Conservation (phyloP, 1,140 invertebrate species). For the Sogatella furcifera region DNA sequence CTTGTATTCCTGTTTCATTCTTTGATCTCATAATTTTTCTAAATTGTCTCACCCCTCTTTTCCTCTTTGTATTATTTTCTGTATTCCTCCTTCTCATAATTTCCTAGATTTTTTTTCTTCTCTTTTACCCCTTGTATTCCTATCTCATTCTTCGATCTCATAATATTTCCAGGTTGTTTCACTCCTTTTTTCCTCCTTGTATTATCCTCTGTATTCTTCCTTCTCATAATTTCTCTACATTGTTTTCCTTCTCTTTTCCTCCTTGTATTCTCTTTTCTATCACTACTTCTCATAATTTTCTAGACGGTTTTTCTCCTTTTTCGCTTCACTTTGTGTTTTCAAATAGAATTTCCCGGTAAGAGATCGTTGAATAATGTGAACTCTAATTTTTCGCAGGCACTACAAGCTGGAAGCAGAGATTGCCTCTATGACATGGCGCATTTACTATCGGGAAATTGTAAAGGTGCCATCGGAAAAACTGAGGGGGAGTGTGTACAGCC, state of each 20-base stretch:
- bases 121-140: no score
- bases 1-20: no score
- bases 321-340: no score
- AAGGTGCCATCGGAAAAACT: conserved; percentile 33
- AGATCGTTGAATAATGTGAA: conserved; percentile 2
- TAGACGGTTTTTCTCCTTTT: no score
- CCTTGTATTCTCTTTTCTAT: not conserved
- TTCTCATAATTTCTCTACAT: not conserved
- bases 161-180: no score
- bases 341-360: not conserved
- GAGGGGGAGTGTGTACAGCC: conserved; percentile 50
- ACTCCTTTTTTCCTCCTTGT: no score
- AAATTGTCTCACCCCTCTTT: no score
- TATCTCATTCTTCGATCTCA: no score
- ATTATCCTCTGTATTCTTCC: not conserved
- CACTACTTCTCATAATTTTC: no score
- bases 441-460: conserved; percentile 68
- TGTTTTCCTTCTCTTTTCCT: not conserved
- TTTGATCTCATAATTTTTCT: no score
- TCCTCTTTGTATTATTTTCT: no score
- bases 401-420: conserved; percentile 88
- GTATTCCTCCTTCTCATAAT: not conserved
- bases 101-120: not conserved
- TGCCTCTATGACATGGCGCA: conserved; percentile 91
- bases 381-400: conserved; percentile 48